Evolutionary conservation across 2,888 invertebrate genomes (phyloP), one percentile per base, ranked within the genome.

Genomic region (Mythimna lalbum): DNA sequence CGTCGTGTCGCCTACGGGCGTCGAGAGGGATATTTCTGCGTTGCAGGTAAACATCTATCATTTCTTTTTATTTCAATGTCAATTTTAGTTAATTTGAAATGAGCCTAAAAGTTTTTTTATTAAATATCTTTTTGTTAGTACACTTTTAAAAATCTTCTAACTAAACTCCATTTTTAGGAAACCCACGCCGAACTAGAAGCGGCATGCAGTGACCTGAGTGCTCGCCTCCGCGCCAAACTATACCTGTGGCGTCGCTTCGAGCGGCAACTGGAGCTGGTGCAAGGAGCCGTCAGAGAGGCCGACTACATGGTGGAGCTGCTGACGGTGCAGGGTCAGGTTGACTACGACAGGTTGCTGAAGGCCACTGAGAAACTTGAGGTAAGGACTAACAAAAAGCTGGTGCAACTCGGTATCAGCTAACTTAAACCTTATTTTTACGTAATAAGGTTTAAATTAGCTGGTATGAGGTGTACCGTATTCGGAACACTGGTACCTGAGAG

Each of bases 231-330:
- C 49, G 96, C 96, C 66, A 97, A 97, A 10, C 92, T 98, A 52
- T 96, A 96, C 4, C 93, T 98, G 33, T 98, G 98, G 98, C 96
- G 97, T 69, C 95, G 98, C 33, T 98, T 98, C 90, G 98, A 98
- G 88, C 95, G 97, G 4, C 98, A 98, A 85, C 91, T 98, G 82
- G 98, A 98, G 85, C 88, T 97, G 90, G 98, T 98, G 17, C 98
- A 98, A 78, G 97, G 98, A 63, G 98, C 98, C 0, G 98, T 98
- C 0, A 97, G 98, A 69, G 98, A 98, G 86, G 98, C 98, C 0
- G 98, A 98, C 90, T 98, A 98, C 86, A 98, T 98, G 98, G 98
- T 98, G 95, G 98, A 98, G 82, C 94, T 98, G 72, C 95, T 98
- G 19, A 98, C 98, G 0, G 97, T 98, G 0, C 98, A 98, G 89